Conservation (phyloP, 1,140 invertebrate species). For the Parapsyche elsis region DNA sequence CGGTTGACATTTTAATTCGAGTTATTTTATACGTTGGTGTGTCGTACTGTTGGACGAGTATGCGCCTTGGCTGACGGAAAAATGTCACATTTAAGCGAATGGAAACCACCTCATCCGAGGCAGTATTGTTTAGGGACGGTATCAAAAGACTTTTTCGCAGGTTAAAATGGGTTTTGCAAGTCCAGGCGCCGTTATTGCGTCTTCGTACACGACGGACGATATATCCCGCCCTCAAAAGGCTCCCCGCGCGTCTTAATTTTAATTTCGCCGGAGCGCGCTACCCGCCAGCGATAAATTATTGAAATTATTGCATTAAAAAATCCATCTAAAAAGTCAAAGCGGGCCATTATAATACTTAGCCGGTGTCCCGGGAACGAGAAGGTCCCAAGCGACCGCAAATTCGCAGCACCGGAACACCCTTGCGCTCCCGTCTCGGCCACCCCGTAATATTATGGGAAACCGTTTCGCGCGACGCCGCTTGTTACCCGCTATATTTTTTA, state of each 20-base stretch:
- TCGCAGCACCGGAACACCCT: not conserved
- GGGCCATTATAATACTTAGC: constrained; percentile 63
- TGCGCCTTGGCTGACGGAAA: not conserved
- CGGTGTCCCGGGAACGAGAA: constrained; percentile 1
- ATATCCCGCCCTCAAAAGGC: constrained; percentile 34
- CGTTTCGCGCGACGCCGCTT: constrained; percentile 45
- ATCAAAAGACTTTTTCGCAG: constrained; percentile 20
- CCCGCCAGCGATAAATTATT: constrained; percentile 72
- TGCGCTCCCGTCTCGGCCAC: constrained; percentile 28
- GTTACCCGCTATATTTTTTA: constrained; percentile 1
- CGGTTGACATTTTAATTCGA: too few relatives aligned
- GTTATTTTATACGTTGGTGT: too few relatives aligned
- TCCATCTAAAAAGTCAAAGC: constrained; percentile 74
- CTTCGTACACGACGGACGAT: constrained; percentile 25
- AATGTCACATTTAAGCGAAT: too few relatives aligned
- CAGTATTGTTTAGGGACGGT: not conserved
- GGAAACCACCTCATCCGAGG: not conserved
- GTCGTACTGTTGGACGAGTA: not conserved
- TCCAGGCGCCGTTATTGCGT: constrained; percentile 19
- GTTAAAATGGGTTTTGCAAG: not conserved
- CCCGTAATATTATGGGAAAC: constrained; percentile 54
- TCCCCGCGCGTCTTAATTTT: constrained; percentile 52
- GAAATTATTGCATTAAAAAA: constrained; percentile 77
- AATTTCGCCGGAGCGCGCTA: constrained; percentile 59
- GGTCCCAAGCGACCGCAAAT: constrained; percentile 36